Base-by-base conservation (phyloP, 2,113 vertebrate species). In the Ramphastos sulfuratus region DNA sequence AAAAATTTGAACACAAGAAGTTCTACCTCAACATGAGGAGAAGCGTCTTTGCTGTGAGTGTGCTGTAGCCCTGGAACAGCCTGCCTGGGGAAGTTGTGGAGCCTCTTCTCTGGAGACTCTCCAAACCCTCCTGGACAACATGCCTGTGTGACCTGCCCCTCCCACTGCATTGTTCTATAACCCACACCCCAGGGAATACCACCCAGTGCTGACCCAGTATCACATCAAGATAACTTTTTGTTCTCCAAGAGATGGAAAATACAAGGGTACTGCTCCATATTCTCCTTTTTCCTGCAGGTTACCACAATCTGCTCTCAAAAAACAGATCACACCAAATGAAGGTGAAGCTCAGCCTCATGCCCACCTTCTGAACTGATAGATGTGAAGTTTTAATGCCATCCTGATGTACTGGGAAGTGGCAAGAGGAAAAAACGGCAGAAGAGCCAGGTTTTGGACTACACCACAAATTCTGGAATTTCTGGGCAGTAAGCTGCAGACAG, bases 401-500 rank as follows among this genome's bases (percentile, higher is more conserved):
- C 69, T 48, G 15, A 19, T 13, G 44, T 4, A 33, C 19, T 4
- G 0, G 12, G 18, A 25, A 52, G 56, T 1, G 0, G 11, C 31
- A 18, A n/a, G 21, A 6, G 8, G 19, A 20, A 15, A 7, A 78
- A 82, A 35, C 15, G 15, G 16, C 0, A 24, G 7, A 28, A 59
- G 18, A 35, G 44, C 6, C 30, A 28, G 8, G n/a, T 7, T 91
- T 54, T 10, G 77, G 50, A 71, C 7, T 5, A 12, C 2, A 2
- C 7, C 11, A 6, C 10, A 15, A 20, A 63, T 93, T 64, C 27
- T 3, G 8, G 64, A 24, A 87, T 92, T 85, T 78, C 64, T 73
- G 60, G 81, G 92, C 92, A 92, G 94, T 95, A 97, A 90, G 31
- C 64, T 50, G 24, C 44, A 63, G 71, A 84, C 1, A 89, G 73